These are phyloP conservation scores for Addax nasomaculatus DNA, from an alignment of 2,113 vertebrate genomes.

Conservation along the genomic window DNA sequence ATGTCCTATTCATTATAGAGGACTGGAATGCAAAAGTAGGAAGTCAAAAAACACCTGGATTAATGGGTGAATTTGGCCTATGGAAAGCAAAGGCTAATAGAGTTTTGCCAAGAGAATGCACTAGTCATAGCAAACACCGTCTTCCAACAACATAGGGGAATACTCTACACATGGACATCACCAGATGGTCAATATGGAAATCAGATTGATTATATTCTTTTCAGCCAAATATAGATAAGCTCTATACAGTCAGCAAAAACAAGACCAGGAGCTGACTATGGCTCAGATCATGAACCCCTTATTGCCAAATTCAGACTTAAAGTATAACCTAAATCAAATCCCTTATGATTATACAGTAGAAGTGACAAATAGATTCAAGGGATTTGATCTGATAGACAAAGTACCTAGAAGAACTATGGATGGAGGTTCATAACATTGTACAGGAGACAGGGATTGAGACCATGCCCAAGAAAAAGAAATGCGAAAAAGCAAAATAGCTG, in stretches of 20 bases:
- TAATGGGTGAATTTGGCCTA: background rate
- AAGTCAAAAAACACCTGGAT: background rate
- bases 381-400: background rate
- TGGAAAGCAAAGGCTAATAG: background rate
- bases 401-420: background rate
- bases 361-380: background rate
- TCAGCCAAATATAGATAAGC: background rate
- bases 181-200: background rate
- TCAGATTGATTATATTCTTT: background rate
- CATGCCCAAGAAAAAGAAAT: background rate
- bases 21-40: background rate
- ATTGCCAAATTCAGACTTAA: background rate
- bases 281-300: background rate
- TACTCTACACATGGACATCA: background rate
- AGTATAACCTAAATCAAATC: background rate
- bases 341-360: background rate
- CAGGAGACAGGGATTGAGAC: background rate
- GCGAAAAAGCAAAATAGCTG: background rate
- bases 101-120: background rate
- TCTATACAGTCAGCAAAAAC: background rate
- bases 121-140: background rate
- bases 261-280: rapidly evolving
- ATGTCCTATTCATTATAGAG: background rate
- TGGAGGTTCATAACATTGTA: background rate
- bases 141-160: background rate